These are phyloP conservation scores for Dufourea novaeangliae DNA, from an alignment of 1,140 invertebrate species.

Conservation along the genomic window DNA sequence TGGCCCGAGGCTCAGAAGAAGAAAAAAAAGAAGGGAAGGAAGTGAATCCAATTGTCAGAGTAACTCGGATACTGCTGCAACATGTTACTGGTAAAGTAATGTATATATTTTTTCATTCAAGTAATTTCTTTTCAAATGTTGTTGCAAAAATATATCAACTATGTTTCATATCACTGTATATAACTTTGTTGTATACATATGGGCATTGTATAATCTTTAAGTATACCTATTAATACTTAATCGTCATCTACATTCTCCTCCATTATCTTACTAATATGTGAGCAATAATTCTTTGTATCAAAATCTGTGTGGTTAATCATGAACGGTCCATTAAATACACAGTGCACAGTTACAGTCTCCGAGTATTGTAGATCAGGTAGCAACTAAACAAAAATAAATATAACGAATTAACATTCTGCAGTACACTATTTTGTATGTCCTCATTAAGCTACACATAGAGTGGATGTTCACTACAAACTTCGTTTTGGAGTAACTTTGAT, in stretches of 20 bases:
- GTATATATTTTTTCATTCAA: slow-evolving; percentile 10
- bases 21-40: slow-evolving; percentile 85
- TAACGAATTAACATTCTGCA: slow-evolving; percentile 17
- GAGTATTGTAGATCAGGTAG: slow-evolving; percentile 83
- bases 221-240: background rate
- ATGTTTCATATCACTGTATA: background rate
- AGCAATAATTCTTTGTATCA: slow-evolving; percentile 60
- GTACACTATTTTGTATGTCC: background rate
- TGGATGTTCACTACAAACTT: too few species aligned
- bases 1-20: slow-evolving; percentile 92
- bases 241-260: slow-evolving; percentile 14
- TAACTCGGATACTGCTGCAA: background rate
- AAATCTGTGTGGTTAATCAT: slow-evolving; percentile 67
- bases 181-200: background rate
- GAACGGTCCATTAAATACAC: slow-evolving; percentile 83
- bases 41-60: slow-evolving; percentile 61
- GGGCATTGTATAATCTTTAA: background rate
- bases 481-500: too few species aligned
- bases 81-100: slow-evolving; percentile 23
- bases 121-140: background rate
- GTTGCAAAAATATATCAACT: slow-evolving; percentile 21
- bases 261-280: slow-evolving; percentile 18
- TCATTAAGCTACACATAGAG: background rate
- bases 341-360: slow-evolving; percentile 83
- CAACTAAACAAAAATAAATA: slow-evolving; percentile 78